Conservation (phyloP, 37 sponge, comb jelly and placozoan species). For the Chondrilla cf. caribensis region DNA sequence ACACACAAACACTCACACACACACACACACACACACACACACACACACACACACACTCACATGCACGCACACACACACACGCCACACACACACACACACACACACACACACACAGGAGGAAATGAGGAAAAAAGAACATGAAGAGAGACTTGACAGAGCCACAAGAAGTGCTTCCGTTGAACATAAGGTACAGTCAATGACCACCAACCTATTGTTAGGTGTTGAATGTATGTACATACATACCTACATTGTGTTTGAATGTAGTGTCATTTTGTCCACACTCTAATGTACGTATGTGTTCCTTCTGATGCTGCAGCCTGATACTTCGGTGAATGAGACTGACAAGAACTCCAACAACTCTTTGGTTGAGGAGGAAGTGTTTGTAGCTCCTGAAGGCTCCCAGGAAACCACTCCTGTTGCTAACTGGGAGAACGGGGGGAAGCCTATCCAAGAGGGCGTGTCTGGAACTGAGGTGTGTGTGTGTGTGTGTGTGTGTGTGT, state of each 20-base stretch:
- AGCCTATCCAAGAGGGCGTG: too few species aligned
- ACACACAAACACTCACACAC: too few species aligned
- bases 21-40: conserved; percentile 1
- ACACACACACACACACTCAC: not conserved
- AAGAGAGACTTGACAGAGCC: conserved; percentile 3
- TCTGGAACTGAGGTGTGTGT: too few species aligned
- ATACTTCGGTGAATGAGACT: not conserved
- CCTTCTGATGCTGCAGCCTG: not conserved
- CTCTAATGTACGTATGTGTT: conserved; percentile 1
- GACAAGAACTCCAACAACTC: too few species aligned
- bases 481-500: too few species aligned
- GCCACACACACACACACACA: not conserved
- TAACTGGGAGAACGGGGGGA: too few species aligned
- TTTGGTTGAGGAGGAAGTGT: too few species aligned
- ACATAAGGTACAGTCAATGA: not conserved
- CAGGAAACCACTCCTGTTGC: too few species aligned
- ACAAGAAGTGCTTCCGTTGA: not conserved
- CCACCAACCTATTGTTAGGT: too few species aligned
- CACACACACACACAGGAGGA: conserved; percentile 5
- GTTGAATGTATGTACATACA: not conserved
- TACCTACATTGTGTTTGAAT: too few species aligned
- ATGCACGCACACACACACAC: not conserved
- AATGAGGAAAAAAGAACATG: conserved; percentile 13
- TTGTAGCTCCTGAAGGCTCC: too few species aligned
- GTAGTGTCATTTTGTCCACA: too few species aligned